Evolutionary conservation across 2,888 invertebrate species (phyloP).

Genomic region (Amphipoea lucens): DNA sequence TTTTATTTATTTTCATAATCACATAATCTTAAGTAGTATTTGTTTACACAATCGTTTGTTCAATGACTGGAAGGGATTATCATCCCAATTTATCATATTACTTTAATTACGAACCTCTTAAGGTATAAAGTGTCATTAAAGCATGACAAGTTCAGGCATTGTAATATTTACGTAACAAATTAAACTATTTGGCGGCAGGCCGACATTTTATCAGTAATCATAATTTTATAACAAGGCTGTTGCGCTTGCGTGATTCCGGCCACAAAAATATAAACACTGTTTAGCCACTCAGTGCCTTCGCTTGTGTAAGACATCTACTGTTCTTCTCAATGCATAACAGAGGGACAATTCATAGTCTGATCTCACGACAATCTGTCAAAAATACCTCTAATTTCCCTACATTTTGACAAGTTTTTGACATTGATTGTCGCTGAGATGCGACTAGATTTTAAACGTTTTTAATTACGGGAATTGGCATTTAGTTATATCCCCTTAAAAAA

Average conservation of each 20-base stretch:
- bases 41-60: background rate
- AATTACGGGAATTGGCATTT: background rate
- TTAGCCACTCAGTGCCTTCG: slow-evolving; percentile 47
- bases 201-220: slow-evolving; percentile 69
- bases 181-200: slow-evolving; percentile 48
- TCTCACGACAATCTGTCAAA: background rate
- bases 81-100: slow-evolving; percentile 40
- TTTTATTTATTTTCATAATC: background rate
- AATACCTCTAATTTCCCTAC: background rate
- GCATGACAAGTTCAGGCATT: slow-evolving; percentile 29
- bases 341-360: background rate
- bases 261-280: slow-evolving; percentile 62
- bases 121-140: slow-evolving; percentile 18
- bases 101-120: slow-evolving; percentile 21
- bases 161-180: slow-evolving; percentile 38
- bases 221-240: slow-evolving; percentile 69
- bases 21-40: background rate
- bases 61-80: slow-evolving; percentile 22
- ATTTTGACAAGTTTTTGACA: background rate
- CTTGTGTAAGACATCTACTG: slow-evolving; percentile 46
- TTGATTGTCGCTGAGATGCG: background rate
- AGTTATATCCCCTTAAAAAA: slow-evolving; percentile 38
- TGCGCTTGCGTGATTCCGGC: slow-evolving; percentile 72
- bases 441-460: background rate
- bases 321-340: slow-evolving; percentile 22